A percentile compares a stretch with the other conserved stretches of the same genome.
phyloP scores from a whole-genome alignment of 2,888 invertebrate species.

The Platycheirus albimanus region DNA sequence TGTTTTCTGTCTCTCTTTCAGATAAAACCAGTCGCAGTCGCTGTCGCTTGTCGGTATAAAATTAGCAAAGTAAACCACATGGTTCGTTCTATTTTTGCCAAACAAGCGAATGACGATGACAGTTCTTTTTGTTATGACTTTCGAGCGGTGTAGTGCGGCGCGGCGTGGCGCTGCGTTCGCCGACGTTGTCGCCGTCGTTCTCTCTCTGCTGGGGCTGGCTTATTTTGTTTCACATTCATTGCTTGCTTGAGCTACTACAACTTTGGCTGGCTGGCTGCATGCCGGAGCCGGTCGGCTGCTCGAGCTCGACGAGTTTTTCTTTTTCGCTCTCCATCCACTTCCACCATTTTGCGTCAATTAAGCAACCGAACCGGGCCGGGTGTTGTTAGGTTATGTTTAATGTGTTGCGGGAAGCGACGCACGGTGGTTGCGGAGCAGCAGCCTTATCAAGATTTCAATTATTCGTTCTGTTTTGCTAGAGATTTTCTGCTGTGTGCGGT shows the following conservation, averaged over 20 bases:
- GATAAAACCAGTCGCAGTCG: background rate
- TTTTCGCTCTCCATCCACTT: constrained; percentile 22
- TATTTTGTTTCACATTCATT: background rate
- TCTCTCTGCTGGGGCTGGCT: background rate
- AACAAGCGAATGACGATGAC: constrained; percentile 46
- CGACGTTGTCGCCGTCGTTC: background rate
- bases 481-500: constrained; percentile 62
- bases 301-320: constrained; percentile 39
- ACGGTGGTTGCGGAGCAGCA: constrained; percentile 13
- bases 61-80: constrained; percentile 59
- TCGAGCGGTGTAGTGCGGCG: no score
- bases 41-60: constrained; percentile 40
- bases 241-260: constrained; percentile 14
- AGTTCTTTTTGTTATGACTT: constrained; percentile 53
- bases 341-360: constrained; percentile 35
- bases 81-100: constrained; percentile 69
- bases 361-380: constrained; percentile 39
- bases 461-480: constrained; percentile 71
- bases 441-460: constrained; percentile 72
- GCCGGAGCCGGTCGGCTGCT: constrained; percentile 13
- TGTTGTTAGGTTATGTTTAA: constrained; percentile 47
- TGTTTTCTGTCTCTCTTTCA: constrained; percentile 21
- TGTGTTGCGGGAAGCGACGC: constrained; percentile 4
- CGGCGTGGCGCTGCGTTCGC: no score
- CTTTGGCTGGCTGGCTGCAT: constrained; percentile 33